Percentiles rank a stretch among this genome's conserved stretches.
Evolutionary conservation across 2,797 vertebrate species (phyloP).

Genomic region (Acanthiza pusilla): DNA sequence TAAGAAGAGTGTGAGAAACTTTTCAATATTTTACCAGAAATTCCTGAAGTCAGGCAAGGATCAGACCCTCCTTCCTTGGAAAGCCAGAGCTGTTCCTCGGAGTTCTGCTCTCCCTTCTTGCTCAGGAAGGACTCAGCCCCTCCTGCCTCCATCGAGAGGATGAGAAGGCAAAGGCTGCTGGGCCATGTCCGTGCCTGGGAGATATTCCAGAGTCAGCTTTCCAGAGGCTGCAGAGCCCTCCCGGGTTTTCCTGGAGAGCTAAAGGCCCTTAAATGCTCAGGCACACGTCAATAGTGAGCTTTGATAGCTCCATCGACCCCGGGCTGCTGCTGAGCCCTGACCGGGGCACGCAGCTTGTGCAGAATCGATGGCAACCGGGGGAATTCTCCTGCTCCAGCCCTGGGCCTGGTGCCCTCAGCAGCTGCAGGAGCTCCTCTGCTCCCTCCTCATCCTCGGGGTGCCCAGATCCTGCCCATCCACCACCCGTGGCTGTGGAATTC

Average conservation of each 20-base stretch:
- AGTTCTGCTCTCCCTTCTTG: neutral
- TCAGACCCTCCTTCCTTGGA: neutral
- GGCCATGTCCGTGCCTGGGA: neutral
- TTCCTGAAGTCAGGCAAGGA: neutral
- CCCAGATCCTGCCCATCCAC: accelerated
- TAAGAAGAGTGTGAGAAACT: neutral
- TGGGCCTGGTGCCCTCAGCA: neutral
- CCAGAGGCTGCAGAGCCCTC: neutral
- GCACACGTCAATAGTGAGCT: neutral
- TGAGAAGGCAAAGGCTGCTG: neutral
- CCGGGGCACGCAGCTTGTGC: neutral
- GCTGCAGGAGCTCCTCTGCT: neutral
- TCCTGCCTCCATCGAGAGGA: neutral
- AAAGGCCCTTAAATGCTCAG: neutral
- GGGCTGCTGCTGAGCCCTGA: neutral
- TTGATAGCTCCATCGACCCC: neutral
- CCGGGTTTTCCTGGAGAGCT: neutral
- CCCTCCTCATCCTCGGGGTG: accelerated
- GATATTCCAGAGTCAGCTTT: neutral
- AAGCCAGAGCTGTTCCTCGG: neutral
- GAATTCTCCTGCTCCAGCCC: neutral
- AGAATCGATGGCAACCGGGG: neutral
- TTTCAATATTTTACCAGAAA: neutral
- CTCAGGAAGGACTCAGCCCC: neutral
- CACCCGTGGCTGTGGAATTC: accelerated